Evolutionary conservation across 2,797 vertebrate genomes (phyloP).

Genomic region (Caiman crocodilus): DNA sequence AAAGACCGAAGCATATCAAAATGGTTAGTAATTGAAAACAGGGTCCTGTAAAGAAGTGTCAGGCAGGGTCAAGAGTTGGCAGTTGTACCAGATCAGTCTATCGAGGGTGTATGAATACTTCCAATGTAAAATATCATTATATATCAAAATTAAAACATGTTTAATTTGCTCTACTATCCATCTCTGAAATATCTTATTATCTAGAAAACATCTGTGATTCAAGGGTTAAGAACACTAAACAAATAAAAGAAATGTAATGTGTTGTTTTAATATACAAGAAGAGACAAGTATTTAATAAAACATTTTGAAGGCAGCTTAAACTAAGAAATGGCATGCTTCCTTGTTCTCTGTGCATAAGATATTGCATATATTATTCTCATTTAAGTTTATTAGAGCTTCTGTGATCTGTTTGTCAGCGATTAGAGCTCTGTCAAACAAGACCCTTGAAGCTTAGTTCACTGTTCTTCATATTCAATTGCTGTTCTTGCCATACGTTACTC

Average conservation of each 20-base stretch:
- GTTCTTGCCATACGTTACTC: background rate
- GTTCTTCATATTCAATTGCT: background rate
- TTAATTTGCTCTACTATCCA: background rate
- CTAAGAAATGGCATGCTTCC: background rate
- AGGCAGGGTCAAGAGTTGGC: background rate
- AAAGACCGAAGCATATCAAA: background rate
- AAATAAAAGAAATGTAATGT: background rate
- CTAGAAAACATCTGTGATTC: background rate
- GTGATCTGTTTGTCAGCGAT: background rate
- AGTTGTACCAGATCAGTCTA: background rate
- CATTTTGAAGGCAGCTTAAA: background rate
- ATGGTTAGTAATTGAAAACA: background rate
- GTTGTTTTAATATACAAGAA: background rate
- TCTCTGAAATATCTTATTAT: fast-evolving
- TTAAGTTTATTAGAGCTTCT: background rate
- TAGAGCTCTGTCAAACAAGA: constrained; percentile 12
- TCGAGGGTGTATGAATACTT: background rate
- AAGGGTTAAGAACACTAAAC: background rate
- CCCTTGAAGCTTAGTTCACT: background rate
- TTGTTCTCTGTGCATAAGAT: background rate
- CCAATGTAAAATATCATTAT: background rate
- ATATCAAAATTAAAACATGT: background rate
- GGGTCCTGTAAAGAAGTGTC: background rate
- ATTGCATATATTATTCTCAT: background rate
- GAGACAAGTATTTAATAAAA: background rate